Evolutionary conservation across 2,888 invertebrate species (phyloP).

Genomic region (Xylota sylvarum): DNA sequence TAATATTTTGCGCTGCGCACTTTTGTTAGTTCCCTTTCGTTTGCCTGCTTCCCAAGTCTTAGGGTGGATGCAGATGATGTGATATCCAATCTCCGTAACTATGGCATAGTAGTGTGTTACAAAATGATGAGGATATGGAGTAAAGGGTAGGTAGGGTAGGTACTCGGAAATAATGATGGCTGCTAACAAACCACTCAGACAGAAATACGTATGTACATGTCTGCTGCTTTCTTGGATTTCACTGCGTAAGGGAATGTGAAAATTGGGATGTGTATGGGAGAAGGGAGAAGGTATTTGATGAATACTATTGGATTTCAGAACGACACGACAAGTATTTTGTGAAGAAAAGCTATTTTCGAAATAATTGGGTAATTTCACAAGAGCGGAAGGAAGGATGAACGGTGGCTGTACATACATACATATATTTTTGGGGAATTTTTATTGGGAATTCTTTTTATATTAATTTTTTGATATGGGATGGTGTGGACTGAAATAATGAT

Average conservation of each 20-base stretch:
- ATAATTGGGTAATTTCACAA: constrained; percentile 69
- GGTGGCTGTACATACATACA: too few relatives aligned
- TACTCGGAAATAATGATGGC: constrained; percentile 75
- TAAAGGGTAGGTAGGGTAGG: constrained; percentile 48
- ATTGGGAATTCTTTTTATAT: constrained; percentile 47
- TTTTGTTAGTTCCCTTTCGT: constrained; percentile 61
- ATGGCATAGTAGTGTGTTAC: constrained; percentile 62
- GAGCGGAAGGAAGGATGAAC: constrained; percentile 9
- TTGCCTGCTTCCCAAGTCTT: constrained; percentile 4
- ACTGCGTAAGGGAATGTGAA: constrained; percentile 12
- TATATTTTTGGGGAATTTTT: constrained; percentile 31
- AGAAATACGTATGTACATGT: constrained; percentile 56
- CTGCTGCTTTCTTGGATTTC: constrained; percentile 47
- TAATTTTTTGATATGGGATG: background rate
- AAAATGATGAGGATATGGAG: constrained; percentile 32
- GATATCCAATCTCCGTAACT: constrained; percentile 74
- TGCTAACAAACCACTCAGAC: constrained; percentile 76
- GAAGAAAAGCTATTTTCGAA: constrained; percentile 66
- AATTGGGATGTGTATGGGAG: background rate
- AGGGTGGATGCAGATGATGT: constrained; percentile 51
- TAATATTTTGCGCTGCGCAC: constrained; percentile 72
- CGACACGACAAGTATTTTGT: constrained; percentile 43
- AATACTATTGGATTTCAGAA: constrained; percentile 66
- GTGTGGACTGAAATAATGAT: background rate
- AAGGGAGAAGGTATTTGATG: constrained; percentile 58